Conservation (phyloP, 1,140 invertebrate genomes). For the Lethrus apterus region DNA sequence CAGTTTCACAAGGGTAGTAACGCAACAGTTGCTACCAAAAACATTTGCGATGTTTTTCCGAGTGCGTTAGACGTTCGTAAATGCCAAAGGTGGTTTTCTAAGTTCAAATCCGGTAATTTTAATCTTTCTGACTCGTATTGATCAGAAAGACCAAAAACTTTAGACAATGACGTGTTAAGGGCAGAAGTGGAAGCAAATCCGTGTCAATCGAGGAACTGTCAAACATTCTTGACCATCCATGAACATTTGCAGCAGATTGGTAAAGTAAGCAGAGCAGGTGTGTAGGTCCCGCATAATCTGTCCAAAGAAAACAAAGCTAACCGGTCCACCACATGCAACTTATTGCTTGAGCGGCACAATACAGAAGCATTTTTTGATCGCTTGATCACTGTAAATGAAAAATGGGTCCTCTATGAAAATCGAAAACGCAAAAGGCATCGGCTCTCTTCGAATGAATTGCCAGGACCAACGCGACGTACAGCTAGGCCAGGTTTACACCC, state of each 20-base stretch:
- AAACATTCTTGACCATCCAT: conserved; percentile 10
- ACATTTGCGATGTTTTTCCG: conserved; percentile 4
- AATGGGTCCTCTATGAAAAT: too few species aligned
- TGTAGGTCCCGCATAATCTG: conserved; percentile 25
- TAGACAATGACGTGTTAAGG: too few species aligned
- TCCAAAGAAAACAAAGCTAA: conserved; percentile 20
- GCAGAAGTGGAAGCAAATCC: too few species aligned
- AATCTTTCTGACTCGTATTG: too few species aligned
- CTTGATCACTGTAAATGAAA: not conserved
- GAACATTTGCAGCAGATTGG: conserved; percentile 21
- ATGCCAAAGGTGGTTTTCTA: conserved; percentile 14
- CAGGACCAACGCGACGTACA: not conserved
- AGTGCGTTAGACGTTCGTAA: conserved; percentile 6
- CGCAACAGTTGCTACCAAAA: conserved; percentile 10
- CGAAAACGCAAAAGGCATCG: too few species aligned
- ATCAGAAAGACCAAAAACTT: too few species aligned
- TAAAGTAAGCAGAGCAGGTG: conserved; percentile 23
- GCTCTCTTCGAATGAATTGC: not conserved
- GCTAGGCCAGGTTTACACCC: too few species aligned
- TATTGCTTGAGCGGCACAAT: too few species aligned
- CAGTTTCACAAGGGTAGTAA: conserved; percentile 18
- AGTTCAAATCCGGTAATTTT: not conserved
- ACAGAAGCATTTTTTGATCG: too few species aligned
- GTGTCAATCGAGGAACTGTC: too few species aligned
- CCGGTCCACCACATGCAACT: too few species aligned